Percentiles rank a stretch among this genome's conserved stretches.
phyloP scores from a whole-genome alignment of 2,888 invertebrate species.

The Epinotia nisella region DNA sequence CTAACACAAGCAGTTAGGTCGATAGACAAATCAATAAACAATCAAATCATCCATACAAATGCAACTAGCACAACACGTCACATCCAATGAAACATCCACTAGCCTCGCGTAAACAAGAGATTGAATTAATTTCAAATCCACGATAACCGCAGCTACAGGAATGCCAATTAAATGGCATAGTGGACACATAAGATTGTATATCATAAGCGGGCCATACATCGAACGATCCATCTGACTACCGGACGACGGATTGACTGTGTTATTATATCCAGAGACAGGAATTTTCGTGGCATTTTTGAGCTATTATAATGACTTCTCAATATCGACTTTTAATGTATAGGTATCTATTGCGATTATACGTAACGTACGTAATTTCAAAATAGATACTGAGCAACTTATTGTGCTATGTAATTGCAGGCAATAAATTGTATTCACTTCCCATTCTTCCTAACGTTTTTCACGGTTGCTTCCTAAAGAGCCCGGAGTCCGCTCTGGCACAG shows the following conservation, averaged over 20 bases:
- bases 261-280: no score
- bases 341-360: no score
- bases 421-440: no score
- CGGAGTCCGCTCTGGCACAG: no score
- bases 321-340: no score
- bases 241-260: not conserved
- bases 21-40: slow-evolving; percentile 23
- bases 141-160: slow-evolving; percentile 39
- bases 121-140: slow-evolving; percentile 44
- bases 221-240: not conserved
- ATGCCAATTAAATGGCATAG: slow-evolving; percentile 41
- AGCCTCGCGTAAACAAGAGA: slow-evolving; percentile 42
- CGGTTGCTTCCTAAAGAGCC: no score
- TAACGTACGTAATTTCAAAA: no score
- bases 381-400: no score
- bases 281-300: no score
- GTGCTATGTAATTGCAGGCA: no score
- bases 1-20: not conserved
- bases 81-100: slow-evolving; percentile 25
- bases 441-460: no score
- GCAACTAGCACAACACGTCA: slow-evolving; percentile 37
- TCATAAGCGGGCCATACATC: slow-evolving; percentile 7
- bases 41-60: slow-evolving; percentile 7
- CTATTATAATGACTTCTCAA: no score
- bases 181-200: slow-evolving; percentile 37